phyloP scores from a whole-genome alignment of 2,888 invertebrate species.

The Drosophila bunnanda region DNA sequence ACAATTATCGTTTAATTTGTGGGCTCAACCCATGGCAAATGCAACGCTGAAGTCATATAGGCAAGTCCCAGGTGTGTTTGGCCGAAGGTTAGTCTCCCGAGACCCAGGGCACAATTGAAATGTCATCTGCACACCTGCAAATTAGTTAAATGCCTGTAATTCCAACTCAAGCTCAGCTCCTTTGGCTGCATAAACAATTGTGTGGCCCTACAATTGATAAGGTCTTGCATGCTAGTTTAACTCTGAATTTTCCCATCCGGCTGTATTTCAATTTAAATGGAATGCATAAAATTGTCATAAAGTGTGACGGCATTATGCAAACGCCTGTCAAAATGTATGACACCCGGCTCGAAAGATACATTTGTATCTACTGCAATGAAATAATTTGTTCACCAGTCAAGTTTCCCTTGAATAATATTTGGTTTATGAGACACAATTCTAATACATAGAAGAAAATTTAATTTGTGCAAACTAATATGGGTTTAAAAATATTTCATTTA shows the following conservation, averaged over 20 bases:
- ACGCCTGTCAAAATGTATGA: constrained; percentile 29
- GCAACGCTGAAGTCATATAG: neutral
- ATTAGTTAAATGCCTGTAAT: constrained; percentile 33
- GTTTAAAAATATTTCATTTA: neutral
- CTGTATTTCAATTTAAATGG: constrained; percentile 29
- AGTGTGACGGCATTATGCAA: constrained; percentile 22
- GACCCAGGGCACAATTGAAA: constrained; percentile 27
- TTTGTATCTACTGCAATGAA: neutral
- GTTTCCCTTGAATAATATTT: neutral
- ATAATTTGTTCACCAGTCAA: constrained; percentile 7
- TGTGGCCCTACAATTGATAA: constrained; percentile 20
- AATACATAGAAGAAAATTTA: neutral
- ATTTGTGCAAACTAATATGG: neutral
- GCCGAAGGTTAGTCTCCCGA: constrained; percentile 1
- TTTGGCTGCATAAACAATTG: constrained; percentile 3
- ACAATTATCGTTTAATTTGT: constrained; percentile 34
- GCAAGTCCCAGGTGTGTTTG: constrained; percentile 1
- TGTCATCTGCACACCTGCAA: constrained; percentile 47
- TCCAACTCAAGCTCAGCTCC: constrained; percentile 1
- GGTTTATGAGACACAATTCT: neutral
- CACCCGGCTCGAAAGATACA: constrained; percentile 22
- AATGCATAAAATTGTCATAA: constrained; percentile 44
- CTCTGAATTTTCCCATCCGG: neutral
- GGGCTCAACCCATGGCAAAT: neutral
- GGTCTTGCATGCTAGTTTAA: constrained; percentile 2